Conservation (phyloP, 1,140 invertebrate genomes). For the Trinorchestia longiramus region DNA sequence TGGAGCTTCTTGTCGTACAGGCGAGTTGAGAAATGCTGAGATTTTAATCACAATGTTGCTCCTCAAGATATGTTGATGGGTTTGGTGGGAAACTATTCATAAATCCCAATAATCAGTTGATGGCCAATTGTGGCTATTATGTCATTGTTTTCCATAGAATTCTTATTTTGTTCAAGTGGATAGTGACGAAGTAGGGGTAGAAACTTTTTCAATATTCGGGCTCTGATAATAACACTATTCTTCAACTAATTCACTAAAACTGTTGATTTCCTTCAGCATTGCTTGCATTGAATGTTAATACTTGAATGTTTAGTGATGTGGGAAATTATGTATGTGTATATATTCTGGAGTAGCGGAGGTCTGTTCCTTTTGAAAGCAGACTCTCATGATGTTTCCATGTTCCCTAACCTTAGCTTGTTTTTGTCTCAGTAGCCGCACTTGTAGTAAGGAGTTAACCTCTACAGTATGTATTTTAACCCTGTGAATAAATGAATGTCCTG, state of each 20-base stretch:
- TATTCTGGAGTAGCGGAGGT: neutral
- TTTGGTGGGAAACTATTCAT: neutral
- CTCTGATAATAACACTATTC: neutral
- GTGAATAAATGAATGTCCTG: neutral
- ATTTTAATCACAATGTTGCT: neutral
- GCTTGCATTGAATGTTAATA: neutral
- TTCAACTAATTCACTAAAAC: neutral
- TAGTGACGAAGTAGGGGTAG: neutral
- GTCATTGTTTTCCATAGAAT: neutral
- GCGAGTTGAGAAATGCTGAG: neutral
- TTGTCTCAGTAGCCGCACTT: neutral
- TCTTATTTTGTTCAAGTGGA: neutral
- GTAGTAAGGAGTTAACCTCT: neutral
- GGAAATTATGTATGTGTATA: neutral
- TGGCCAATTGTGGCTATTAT: neutral
- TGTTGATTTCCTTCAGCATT: neutral
- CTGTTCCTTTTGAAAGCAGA: neutral
- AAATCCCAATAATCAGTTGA: neutral
- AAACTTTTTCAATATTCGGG: neutral
- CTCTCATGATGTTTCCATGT: neutral
- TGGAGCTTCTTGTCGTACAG: neutral
- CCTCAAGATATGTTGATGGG: neutral
- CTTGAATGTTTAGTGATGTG: neutral
- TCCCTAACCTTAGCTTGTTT: neutral
- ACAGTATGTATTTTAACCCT: neutral